Evolutionary conservation across 2,113 vertebrate species (phyloP), one percentile per base, ranked within the genome.

Genomic region (Erythrocercus mccallii): DNA sequence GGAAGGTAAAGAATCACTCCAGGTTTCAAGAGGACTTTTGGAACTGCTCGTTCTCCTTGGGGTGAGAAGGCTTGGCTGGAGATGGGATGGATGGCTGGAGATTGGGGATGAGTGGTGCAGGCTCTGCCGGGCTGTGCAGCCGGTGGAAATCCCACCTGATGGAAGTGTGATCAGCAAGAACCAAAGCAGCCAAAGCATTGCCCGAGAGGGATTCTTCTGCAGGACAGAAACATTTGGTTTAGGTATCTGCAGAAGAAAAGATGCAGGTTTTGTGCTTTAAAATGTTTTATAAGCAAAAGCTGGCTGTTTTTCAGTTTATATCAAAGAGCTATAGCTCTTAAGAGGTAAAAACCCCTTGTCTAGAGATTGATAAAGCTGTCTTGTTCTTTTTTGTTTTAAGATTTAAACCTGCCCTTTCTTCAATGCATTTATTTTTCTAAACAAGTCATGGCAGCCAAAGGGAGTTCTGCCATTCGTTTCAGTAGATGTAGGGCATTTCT

Each of bases 341-440:
- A 82, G 81, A 71, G 64, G 80, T 77, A 82, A 72, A 78, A 77
- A 91, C 44, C 27, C 21, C 21, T 86, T 90, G 51, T 74, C 77
- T 47, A 19, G 89, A 53, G 80, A 81, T 96, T 97, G 94, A 95
- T 93, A 96, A 86, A 84, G 66, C 69, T 78, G 76, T 90, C 42
- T 23, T 47, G 16, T 38, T 17, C 5, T 57, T 86, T 56, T 51
- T 48, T 42, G 25, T 73, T 47, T 42, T 14, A 37, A 76, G 57
- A 65, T 79, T 73, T 83, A 78, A 86, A 74, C 28, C 28, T 86
- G 64, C 25, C 30, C 33, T 95, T 33, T 85, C n/a, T 57, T 87
- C 80, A 73, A 44, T 6, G 3, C 88, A 50, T 95, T 88, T 61
- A 9, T 90, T 83, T 93, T 90, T 68, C 90, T 79, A 61, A 81